Evolutionary conservation across 2,113 vertebrate genomes (phyloP), one percentile per base, ranked within the genome.

Genomic region (Leucopsar rothschildi): DNA sequence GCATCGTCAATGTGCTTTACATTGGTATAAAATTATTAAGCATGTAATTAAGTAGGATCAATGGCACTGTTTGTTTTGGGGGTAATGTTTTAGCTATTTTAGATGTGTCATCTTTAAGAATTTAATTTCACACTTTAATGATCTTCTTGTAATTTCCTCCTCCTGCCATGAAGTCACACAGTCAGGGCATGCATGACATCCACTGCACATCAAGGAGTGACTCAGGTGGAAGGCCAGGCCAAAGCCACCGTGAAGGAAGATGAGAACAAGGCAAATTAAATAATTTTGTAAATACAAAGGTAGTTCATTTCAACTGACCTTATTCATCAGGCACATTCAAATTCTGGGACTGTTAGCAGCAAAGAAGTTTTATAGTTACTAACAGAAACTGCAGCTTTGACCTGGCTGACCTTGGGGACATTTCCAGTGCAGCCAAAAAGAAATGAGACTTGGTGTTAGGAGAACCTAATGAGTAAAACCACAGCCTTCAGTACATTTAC

Each of bases 41-140:
- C 73, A 96, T 81, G 93, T 93, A 95, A 97, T 97, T 96, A 97
- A 94, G 82, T 80, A 77, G 94, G 91, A 93, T 96, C 96, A 95
- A 94, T 94, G 93, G 72, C 71, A 95, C 73, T 96, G 68, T 95
- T 96, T 90, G 93, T 45, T 97, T 96, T 70, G 16, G 86, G 61
- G 88, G 42, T 88, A 95, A 90, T 66, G 76, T 96, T 97, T 95
- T 76, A 93, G 81, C 76, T 95, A 60, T 88, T 98, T 97, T 79
- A 93, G 83, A 91, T 84, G 73, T 90, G 92, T 95, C 40, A 80
- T 95, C 73, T 81, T 97, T 85, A 92, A 86, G 76, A 97, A 95
- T 94, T 95, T 95, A 93, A 97, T 96, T 96, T 98, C 93, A 95
- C 90, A 92, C 86, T 95, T 87, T 95, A 95, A 69, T 91, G 64